phyloP scores from a whole-genome alignment of 2,888 invertebrate genomes.

The Agonopterix arenella region DNA sequence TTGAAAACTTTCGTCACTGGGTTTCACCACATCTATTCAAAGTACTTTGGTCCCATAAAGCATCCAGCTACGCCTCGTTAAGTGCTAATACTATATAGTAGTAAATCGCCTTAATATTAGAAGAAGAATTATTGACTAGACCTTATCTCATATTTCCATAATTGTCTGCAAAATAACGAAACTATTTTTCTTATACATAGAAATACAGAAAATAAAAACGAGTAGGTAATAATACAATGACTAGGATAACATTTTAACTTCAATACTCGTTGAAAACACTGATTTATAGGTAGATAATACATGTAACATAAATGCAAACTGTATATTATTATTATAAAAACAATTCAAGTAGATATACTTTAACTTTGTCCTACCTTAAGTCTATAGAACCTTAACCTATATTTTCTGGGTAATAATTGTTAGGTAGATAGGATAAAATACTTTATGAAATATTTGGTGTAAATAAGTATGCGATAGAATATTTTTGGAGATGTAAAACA shows the following conservation, averaged over 20 bases:
- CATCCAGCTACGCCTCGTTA: constrained; percentile 61
- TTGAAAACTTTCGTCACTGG: constrained; percentile 35
- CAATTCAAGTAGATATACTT: not conserved
- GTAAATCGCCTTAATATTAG: constrained; percentile 6
- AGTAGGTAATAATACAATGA: no score
- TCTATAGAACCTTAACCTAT: not conserved
- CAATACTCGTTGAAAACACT: no score
- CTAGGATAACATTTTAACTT: no score
- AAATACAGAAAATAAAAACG: no score
- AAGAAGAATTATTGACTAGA: constrained; percentile 11
- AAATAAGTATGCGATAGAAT: not conserved
- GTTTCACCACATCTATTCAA: constrained; percentile 38
- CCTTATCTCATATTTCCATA: not conserved
- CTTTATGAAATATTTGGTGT: constrained; percentile 7
- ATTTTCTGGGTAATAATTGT: constrained; percentile 2
- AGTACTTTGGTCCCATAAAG: constrained; percentile 60
- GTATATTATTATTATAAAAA: not conserved
- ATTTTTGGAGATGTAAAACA: not conserved
- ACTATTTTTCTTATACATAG: no score
- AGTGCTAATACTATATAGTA: constrained; percentile 3
- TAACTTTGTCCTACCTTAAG: no score
- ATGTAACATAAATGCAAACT: not conserved
- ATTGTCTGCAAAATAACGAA: not conserved
- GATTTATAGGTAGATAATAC: no score
- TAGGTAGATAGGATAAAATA: constrained; percentile 6